phyloP scores from a whole-genome alignment of 2,113 vertebrate genomes.

The Sapajus apella region DNA sequence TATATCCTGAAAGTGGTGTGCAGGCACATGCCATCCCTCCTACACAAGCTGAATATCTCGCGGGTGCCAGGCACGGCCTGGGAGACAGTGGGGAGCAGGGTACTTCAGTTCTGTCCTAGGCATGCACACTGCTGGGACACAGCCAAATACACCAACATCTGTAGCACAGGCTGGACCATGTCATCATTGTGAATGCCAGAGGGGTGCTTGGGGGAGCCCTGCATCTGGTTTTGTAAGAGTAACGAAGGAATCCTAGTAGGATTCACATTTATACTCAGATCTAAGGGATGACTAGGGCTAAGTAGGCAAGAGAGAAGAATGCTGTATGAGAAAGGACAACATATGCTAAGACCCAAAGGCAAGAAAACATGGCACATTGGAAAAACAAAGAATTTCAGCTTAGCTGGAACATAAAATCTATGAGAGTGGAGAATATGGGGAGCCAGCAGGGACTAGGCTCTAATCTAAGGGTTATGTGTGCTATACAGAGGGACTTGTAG shows the following conservation, averaged over 20 bases:
- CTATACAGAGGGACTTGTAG: not conserved
- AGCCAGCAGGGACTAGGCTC: not conserved
- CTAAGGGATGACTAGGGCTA: not conserved
- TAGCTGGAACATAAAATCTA: not conserved
- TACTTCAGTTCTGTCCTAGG: not conserved
- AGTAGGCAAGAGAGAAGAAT: not conserved
- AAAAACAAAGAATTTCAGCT: not conserved
- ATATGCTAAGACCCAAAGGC: not conserved
- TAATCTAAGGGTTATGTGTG: rapidly evolving
- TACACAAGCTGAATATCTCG: not conserved
- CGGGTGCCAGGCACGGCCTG: not conserved
- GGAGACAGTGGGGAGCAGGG: not conserved
- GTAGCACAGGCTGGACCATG: rapidly evolving
- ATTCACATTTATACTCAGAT: not conserved
- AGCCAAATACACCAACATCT: not conserved
- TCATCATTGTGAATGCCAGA: not conserved
- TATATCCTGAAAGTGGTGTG: rapidly evolving
- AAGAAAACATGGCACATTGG: not conserved
- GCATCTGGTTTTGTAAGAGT: not conserved
- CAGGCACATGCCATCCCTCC: not conserved
- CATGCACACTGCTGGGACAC: not conserved
- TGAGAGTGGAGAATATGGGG: not conserved
- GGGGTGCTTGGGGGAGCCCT: not conserved
- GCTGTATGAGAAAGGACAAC: not conserved
- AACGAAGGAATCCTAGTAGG: not conserved